Conservation (phyloP, 1,140 invertebrate species). For the Pogonomyrmex barbatus region DNA sequence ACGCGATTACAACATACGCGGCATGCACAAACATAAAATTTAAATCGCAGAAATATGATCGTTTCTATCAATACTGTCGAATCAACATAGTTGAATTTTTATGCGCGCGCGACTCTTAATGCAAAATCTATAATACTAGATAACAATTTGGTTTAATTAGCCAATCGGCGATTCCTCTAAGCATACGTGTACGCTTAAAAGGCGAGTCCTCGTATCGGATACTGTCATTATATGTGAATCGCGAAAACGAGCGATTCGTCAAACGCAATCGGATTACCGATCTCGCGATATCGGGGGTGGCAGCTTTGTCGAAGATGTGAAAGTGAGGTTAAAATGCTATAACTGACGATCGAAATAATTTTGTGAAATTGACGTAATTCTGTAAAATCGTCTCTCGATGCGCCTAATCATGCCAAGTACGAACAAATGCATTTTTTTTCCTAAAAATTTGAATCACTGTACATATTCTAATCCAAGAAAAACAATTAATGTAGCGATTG, state of each 20-base stretch:
- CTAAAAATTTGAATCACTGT: not conserved
- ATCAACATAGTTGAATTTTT: no score
- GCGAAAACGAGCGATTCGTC: constrained; percentile 53
- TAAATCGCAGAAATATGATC: not conserved
- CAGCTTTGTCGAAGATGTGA: constrained; percentile 29
- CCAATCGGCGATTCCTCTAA: not conserved
- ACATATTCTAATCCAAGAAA: not conserved
- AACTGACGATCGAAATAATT: constrained; percentile 52
- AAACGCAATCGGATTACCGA: constrained; percentile 60
- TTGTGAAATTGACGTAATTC: not conserved
- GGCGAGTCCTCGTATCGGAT: constrained; percentile 6
- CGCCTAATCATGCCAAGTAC: not conserved
- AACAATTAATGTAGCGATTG: not conserved
- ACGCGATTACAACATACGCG: not conserved
- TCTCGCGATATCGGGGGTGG: constrained; percentile 18
- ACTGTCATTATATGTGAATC: not conserved
- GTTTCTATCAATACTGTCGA: not conserved
- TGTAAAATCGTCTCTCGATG: not conserved
- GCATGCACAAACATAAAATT: not conserved
- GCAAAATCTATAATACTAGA: not conserved
- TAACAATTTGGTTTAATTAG: not conserved
- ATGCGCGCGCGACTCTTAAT: not conserved
- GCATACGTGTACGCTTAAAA: not conserved
- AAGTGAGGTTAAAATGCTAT: constrained; percentile 58
- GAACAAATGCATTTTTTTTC: not conserved